phyloP scores from a whole-genome alignment of 2,113 vertebrate species.

The Arenaria interpres region DNA sequence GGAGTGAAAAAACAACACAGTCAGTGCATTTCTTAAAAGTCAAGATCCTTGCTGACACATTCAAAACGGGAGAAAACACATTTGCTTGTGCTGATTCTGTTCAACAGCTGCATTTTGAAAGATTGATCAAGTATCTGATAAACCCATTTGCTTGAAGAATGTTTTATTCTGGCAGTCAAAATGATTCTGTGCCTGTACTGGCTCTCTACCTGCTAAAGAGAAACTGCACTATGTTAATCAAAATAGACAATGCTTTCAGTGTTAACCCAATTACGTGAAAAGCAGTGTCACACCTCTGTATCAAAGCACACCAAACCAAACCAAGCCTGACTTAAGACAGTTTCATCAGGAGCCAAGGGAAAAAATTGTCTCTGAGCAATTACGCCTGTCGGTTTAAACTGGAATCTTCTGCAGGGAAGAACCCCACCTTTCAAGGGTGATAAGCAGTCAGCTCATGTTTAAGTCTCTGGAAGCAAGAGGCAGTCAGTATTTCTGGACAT shows the following conservation, averaged over 20 bases:
- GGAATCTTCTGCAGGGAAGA: background rate
- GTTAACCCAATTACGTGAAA: background rate
- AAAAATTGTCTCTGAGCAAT: background rate
- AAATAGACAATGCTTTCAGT: background rate
- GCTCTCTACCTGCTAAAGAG: background rate
- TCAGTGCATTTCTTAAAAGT: background rate
- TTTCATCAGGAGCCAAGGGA: background rate
- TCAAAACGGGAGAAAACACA: background rate
- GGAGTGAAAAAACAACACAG: background rate
- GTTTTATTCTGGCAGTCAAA: background rate
- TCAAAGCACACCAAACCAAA: background rate
- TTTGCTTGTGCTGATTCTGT: background rate
- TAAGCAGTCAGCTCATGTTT: constrained; percentile 30
- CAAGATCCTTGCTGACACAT: background rate
- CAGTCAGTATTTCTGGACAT: background rate
- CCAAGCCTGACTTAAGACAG: background rate
- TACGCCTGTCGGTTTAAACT: background rate
- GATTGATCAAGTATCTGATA: background rate
- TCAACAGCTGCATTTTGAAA: constrained; percentile 41
- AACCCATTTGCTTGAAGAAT: background rate
- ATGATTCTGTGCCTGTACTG: background rate
- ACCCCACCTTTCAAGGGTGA: background rate
- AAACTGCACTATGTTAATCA: background rate
- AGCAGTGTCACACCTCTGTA: background rate
- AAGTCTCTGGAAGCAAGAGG: background rate